Base-by-base conservation (phyloP, 2,797 vertebrate genomes). In the Sebastes taczanowskii region DNA sequence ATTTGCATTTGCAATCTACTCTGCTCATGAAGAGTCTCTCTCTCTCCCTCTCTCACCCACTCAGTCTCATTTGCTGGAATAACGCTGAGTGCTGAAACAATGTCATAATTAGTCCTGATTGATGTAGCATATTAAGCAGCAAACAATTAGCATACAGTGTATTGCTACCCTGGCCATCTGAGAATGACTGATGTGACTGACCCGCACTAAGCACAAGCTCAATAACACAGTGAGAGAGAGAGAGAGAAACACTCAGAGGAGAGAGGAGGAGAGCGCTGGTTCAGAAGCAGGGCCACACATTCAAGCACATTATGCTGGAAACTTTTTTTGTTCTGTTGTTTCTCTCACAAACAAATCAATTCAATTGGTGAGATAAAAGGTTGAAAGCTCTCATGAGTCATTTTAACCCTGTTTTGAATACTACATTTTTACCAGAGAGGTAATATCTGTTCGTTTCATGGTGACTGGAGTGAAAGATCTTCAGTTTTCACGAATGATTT, bases 81-180 rank as follows among this genome's bases (percentile, higher is more conserved):
- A 86, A 90, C 67, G 63, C 82, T 13, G 89, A 86, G 85, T 60
- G 84, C 77, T 78, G 75, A 93, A 95, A 94, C 94, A 88, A 93
- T 93, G 92, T 94, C 89, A 82, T 97, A 97, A 98, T 98, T 97
- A 98, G 94, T 88, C 94, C 94, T 97, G 96, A 98, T 97, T 97
- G 97, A 98, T 97, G 97, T 94, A 94, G 95, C 90, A 93, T 95
- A 95, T 95, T 97, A 96, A 94, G 94, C 92, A 95, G 95, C 93
- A 95, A 95, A 97, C 95, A 96, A 95, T 95, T 96, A 96, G 93
- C 95, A 92, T 91, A 95, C 89, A 94, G 92, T 93, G 88, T 90
- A 91, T 89, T 88, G 91, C 92, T 90, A 87, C 91, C 93, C 93
- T 86, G 89, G 89, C 81, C 76, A 70, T 91, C 76, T 82, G 86